A percentile compares a stretch with the other conserved stretches of the same genome.
These are phyloP conservation scores for Julus scandinavius DNA, from an alignment of 2,888 invertebrate species.

Conservation along the genomic window DNA sequence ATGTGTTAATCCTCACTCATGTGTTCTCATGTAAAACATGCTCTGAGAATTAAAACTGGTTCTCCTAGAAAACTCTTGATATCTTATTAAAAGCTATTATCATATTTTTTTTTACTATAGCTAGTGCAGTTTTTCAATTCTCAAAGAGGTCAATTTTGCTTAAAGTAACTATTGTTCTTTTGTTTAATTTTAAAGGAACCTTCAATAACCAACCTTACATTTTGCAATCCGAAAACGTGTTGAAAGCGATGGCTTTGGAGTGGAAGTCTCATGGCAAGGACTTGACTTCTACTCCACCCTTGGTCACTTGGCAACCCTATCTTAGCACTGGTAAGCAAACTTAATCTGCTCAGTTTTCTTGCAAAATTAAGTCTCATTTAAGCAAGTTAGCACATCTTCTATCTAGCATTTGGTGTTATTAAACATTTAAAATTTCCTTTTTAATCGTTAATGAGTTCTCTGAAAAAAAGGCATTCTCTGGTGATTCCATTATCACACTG, in stretches of 20 bases:
- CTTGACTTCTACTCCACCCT: slow-evolving; percentile 56
- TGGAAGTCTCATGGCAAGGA: slow-evolving; percentile 41
- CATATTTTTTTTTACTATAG: too few species aligned
- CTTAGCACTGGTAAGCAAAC: slow-evolving; percentile 62
- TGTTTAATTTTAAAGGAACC: slow-evolving; percentile 47
- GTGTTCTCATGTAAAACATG: too few species aligned
- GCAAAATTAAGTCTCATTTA: background rate
- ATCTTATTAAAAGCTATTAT: too few species aligned
- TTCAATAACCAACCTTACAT: slow-evolving; percentile 56
- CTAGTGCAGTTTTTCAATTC: too few species aligned
- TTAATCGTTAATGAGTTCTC: too few species aligned
- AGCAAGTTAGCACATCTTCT: too few species aligned
- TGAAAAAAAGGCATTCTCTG: too few species aligned
- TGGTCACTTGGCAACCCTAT: slow-evolving; percentile 66
- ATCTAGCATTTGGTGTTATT: background rate
- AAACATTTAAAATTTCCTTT: background rate
- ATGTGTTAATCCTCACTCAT: too few species aligned
- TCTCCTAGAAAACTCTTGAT: too few species aligned
- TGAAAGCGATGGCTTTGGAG: slow-evolving; percentile 31
- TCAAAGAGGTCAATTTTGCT: too few species aligned
- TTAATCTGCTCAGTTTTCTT: background rate
- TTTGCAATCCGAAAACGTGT: slow-evolving; percentile 52
- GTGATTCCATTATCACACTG: too few species aligned
- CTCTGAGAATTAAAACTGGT: too few species aligned
- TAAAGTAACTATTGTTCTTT: background rate